Evolutionary conservation across 2,888 invertebrate species (phyloP).

Genomic region (Lamellibrachia satsuma): DNA sequence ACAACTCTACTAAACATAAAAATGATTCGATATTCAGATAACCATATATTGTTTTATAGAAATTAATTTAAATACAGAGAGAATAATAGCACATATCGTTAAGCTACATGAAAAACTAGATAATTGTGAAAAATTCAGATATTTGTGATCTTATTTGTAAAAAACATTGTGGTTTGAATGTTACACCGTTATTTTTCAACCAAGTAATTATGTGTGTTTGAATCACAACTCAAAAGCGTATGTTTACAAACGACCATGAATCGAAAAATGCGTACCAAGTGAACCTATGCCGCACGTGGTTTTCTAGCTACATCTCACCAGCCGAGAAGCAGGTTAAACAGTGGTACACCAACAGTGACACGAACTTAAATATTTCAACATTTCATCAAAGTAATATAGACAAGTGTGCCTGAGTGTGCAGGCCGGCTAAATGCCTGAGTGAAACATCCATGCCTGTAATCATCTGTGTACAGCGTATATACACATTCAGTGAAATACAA

Average conservation of each 20-base stretch:
- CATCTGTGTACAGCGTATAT: neutral
- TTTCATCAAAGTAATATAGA: constrained; percentile 4
- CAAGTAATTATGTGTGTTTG: neutral
- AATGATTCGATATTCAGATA: neutral
- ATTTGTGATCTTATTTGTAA: neutral
- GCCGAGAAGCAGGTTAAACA: neutral
- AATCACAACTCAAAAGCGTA: neutral
- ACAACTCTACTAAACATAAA: neutral
- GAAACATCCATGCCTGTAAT: neutral
- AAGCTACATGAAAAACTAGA: neutral
- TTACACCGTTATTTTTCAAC: neutral
- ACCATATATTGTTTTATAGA: neutral
- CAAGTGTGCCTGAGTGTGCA: neutral
- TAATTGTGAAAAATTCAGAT: neutral
- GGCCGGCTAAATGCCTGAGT: neutral
- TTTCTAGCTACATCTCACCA: neutral
- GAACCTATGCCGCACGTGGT: neutral
- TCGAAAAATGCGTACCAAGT: neutral
- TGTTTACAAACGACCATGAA: neutral
- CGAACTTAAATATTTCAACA: neutral
- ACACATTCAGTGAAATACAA: neutral
- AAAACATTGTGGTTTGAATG: neutral
- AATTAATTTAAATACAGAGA: neutral
- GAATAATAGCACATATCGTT: neutral
- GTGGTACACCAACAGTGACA: neutral